Evolutionary conservation across 2,888 invertebrate species (phyloP).

Genomic region (Cloeon dipterum): DNA sequence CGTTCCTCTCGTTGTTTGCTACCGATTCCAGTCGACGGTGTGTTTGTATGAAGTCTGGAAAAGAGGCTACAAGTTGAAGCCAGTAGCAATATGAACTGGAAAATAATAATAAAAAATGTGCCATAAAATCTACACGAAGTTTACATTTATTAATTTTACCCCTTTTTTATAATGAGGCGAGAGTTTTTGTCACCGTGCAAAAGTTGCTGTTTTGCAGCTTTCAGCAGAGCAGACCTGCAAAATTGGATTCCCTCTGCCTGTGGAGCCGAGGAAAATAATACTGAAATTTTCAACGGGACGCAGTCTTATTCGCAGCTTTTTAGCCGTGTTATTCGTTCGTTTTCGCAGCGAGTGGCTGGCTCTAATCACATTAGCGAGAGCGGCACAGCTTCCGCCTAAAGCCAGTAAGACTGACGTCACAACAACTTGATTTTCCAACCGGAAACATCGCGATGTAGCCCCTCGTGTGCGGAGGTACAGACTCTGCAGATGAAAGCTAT

Average conservation of each 20-base stretch:
- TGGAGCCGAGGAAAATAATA: not conserved
- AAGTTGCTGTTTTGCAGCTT: no score
- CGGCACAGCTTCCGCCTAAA: not conserved
- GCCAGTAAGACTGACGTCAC: not conserved
- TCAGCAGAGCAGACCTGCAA: no score
- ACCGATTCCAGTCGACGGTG: conserved; percentile 76
- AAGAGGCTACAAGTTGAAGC: conserved; percentile 44
- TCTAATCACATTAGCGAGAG: not conserved
- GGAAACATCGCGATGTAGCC: not conserved
- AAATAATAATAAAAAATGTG: no score
- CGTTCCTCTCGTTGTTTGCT: conserved; percentile 74
- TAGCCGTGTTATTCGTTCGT: no score
- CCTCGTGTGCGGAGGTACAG: no score
- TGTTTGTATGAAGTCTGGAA: conserved; percentile 88
- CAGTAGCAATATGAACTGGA: no score
- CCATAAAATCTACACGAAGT: no score
- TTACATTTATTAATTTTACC: no score
- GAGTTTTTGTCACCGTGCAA: no score
- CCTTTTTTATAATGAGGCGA: no score
- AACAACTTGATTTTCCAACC: not conserved
- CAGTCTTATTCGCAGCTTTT: not conserved
- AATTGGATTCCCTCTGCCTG: no score
- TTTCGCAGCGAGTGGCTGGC: not conserved
- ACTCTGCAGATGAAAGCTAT: no score
- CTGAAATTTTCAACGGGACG: not conserved